These are phyloP conservation scores for Argopecten irradians DNA, from an alignment of 1,140 invertebrate genomes.

Conservation along the genomic window DNA sequence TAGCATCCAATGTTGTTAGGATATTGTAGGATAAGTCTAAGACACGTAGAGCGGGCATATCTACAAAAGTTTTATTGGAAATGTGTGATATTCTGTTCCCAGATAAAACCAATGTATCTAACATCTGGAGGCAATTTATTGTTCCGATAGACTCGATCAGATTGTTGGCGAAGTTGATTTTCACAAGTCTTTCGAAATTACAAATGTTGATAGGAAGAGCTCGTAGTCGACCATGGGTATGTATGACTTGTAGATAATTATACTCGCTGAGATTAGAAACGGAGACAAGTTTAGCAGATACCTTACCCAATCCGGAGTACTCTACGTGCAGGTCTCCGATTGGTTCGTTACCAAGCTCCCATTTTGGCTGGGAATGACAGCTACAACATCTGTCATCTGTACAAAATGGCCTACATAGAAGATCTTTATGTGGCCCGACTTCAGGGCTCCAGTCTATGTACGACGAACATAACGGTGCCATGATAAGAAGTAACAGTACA, in stretches of 20 bases:
- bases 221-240: neutral
- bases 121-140: neutral
- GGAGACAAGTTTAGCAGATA: neutral
- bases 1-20: conserved; percentile 9
- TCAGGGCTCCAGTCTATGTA: neutral
- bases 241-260: neutral
- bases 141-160: neutral
- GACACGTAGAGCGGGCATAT: neutral
- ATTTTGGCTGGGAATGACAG: neutral
- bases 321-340: neutral
- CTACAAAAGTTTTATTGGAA: neutral
- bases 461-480: neutral
- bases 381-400: neutral
- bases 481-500: neutral
- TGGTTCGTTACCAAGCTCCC: neutral
- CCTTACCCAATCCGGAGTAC: neutral
- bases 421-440: neutral
- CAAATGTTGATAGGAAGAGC: conserved; percentile 21
- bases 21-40: conserved; percentile 27
- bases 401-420: neutral
- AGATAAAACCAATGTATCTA: conserved; percentile 6
- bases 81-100: conserved; percentile 13
- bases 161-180: conserved; percentile 24
- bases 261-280: neutral
- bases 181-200: neutral